phyloP scores from a whole-genome alignment of 2,888 invertebrate species.

The Andricus quercusramuli region DNA sequence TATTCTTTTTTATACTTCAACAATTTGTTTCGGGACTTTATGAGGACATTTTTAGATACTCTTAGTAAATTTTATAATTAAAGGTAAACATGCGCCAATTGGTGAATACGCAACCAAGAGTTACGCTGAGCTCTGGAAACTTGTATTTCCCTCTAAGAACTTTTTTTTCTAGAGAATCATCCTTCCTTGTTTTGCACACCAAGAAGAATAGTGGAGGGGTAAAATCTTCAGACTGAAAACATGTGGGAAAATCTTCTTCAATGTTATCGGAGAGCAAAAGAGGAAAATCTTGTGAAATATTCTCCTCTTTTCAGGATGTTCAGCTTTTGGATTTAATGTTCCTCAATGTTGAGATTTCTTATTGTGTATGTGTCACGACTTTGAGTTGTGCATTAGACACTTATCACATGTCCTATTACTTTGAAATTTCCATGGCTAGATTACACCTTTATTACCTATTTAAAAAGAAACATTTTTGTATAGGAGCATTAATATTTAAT shows the following conservation, averaged over 20 bases:
- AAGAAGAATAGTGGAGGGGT: background rate
- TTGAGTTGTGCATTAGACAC: background rate
- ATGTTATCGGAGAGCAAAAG: background rate
- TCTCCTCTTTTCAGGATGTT: background rate
- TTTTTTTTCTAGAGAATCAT: background rate
- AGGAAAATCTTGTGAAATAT: background rate
- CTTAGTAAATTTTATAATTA: too few species aligned
- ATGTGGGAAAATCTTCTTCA: background rate
- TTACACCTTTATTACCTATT: conserved; percentile 18
- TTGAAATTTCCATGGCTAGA: conserved; percentile 2
- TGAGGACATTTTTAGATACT: too few species aligned
- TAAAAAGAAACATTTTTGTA: too few species aligned
- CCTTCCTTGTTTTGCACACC: conserved; percentile 8
- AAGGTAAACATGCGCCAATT: too few species aligned
- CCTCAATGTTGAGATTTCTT: background rate
- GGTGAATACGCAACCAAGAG: too few species aligned
- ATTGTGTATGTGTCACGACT: background rate
- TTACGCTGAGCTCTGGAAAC: too few species aligned
- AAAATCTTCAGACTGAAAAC: background rate
- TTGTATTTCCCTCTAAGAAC: too few species aligned
- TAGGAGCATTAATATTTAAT: too few species aligned
- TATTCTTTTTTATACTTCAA: too few species aligned
- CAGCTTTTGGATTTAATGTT: background rate
- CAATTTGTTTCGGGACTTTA: too few species aligned
- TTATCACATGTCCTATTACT: background rate